phyloP scores from a whole-genome alignment of 2,888 invertebrate species.

The Stegophylla sp. region DNA sequence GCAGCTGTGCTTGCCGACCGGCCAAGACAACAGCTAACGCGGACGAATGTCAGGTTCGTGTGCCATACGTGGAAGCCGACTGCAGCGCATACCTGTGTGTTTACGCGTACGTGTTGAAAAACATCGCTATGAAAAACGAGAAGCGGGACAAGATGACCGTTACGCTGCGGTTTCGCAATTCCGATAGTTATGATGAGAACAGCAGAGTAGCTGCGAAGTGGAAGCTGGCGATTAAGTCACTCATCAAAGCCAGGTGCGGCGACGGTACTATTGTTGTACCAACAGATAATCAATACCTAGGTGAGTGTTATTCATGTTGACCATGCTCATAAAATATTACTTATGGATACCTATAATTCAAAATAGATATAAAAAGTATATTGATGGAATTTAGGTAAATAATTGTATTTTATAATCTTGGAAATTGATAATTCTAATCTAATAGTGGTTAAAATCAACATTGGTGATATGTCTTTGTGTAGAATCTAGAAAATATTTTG shows the following conservation, averaged over 20 bases:
- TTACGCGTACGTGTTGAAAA: slow-evolving; percentile 80
- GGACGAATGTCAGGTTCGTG: slow-evolving; percentile 11
- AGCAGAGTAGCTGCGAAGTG: slow-evolving; percentile 83
- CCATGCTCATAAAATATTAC: too few relatives aligned
- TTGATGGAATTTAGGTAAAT: too few relatives aligned
- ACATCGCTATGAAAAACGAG: slow-evolving; percentile 67
- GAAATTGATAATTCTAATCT: too few relatives aligned
- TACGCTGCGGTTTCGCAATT: slow-evolving; percentile 82
- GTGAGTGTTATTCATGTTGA: neutral
- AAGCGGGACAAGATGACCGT: slow-evolving; percentile 82
- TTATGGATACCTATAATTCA: too few relatives aligned
- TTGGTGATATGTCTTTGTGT: too few relatives aligned
- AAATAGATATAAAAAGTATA: too few relatives aligned
- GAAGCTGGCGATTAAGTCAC: slow-evolving; percentile 78
- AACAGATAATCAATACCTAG: slow-evolving; percentile 28
- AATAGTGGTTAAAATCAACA: too few relatives aligned
- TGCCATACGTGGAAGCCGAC: slow-evolving; percentile 74
- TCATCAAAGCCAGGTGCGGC: slow-evolving; percentile 65
- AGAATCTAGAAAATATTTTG: too few relatives aligned
- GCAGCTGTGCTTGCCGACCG: slow-evolving; percentile 76
- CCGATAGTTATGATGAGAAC: slow-evolving; percentile 85
- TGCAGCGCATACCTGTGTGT: slow-evolving; percentile 84
- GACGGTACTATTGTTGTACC: slow-evolving; percentile 34
- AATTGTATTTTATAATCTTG: too few relatives aligned
- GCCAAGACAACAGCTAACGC: neutral